Evolutionary conservation across 1,140 invertebrate genomes (phyloP), one percentile per base, ranked within the genome.

Genomic region (Drosophila micromelanica): DNA sequence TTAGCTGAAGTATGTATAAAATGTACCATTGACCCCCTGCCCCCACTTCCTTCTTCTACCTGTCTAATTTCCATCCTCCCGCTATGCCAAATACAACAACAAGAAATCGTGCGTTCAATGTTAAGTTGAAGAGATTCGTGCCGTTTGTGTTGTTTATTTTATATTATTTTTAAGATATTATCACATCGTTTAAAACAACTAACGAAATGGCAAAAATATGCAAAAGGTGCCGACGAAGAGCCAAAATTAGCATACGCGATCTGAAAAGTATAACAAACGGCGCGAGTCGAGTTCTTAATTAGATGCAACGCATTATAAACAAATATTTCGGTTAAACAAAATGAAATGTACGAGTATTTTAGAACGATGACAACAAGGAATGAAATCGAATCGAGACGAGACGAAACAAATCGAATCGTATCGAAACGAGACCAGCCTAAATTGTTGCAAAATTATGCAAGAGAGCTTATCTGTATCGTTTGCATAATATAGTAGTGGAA

Each of bases 181-280:
- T 89, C 84, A 89, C 84, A 89, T 89, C 84, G 84, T 89, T 89
- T 89, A 89, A 89, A 89, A 89, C 80, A 89, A 89, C 84, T 89
- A 89, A 84, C 84, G 70, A 89, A 89, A 89, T 84, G 63, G 79
- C 79, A 78, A 74, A 74, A 80, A 84, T 89, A 89, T 89, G 84
- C 78, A 68, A 87, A 87, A 71, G n/a, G 20, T 15, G 56, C 62
- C 54, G 46, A 27, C 38, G 51, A 48, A 63, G 48, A 77, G 30
- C 63, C 57, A 30, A 20, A 52, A 73, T 73, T 69, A 51, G 71
- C 57, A 69, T 73, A 57, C 20, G 40, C 42, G 35, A 67, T 56
- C 37, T 52, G 55, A 78, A 78, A 78, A 76, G 68, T 78, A 78
- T 78, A 78, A 76, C 76, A 78, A 67, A 54, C 61, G 48, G 35